phyloP scores from a whole-genome alignment of 2,113 vertebrate species.

The Anoura caudifer region DNA sequence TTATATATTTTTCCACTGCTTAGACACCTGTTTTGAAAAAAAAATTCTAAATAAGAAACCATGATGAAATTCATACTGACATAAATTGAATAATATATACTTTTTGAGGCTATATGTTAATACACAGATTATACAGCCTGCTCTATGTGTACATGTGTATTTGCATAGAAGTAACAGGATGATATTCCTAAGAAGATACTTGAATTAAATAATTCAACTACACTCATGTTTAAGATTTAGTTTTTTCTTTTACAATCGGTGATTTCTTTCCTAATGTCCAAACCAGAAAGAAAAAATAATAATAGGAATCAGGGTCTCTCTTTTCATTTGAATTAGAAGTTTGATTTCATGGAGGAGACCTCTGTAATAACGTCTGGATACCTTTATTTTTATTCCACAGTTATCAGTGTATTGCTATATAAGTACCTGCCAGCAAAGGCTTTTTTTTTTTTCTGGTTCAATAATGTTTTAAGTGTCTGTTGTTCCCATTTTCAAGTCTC shows the following conservation, averaged over 20 bases:
- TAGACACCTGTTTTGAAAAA: not conserved
- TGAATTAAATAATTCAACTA: not conserved
- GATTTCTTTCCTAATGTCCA: not conserved
- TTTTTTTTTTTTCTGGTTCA: constrained; percentile 62
- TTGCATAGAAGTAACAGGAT: not conserved
- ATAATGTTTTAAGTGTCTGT: constrained; percentile 81
- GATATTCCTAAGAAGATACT: not conserved
- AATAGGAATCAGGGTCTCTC: not conserved
- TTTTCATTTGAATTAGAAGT: constrained; percentile 30
- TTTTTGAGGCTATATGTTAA: not conserved
- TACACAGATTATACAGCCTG: not conserved
- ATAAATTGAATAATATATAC: not conserved
- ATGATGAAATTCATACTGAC: not conserved
- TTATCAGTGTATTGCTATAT: constrained; percentile 56
- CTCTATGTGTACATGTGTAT: not conserved
- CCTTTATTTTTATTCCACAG: constrained; percentile 60
- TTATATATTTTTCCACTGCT: not conserved
- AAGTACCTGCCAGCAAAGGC: constrained; percentile 56
- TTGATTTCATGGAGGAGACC: not conserved
- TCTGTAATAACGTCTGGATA: constrained; percentile 5
- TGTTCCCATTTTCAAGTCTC: constrained; percentile 85
- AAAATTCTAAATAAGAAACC: not conserved
- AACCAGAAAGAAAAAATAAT: constrained; percentile 12
- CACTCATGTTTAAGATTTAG: not conserved
- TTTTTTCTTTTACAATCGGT: not conserved